Base-by-base conservation (phyloP, 1,140 invertebrate species). In the Paralvinella palmiformis region DNA sequence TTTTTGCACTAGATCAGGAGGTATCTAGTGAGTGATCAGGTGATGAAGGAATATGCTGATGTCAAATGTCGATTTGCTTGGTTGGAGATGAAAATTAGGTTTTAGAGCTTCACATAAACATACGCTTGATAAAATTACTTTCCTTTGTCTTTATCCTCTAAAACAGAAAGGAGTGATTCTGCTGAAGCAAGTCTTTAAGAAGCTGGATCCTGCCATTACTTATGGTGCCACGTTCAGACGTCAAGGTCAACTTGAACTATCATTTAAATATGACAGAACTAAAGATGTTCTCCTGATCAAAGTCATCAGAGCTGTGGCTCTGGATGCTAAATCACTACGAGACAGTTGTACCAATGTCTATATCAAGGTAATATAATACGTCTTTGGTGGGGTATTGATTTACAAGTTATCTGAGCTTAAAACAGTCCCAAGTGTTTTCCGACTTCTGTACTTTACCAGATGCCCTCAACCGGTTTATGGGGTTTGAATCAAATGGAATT, bases 181-280 rank as follows among this genome's bases (percentile, higher is more conserved):
- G 55, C 60, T 78, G 68, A 76, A 78, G 62, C 68, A 72, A 1
- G 60, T 78, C 17, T 78, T 75, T 60, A 78, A 75, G 53, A 71
- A 72, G 29, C 59, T 78, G 31, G 76, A 78, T 45, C 76, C 76
- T 7, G 62, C 69, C 15, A 69, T 77, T 20, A 71, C 71, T 63
- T 72, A 73, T 35, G 31, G 33, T 5, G 63, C 65, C 20, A 64
- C 63, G 13, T 63, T 63, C 22, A 71, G 71, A 22, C 53, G 71
- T 1, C 68, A 64, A 53, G 76, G 76, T 4, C 72, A 77, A 44
- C 62, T 78, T 17, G 71, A 77, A 59, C 65, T 78, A 29, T 76
- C 75, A 13, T 74, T 76, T 58, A 78, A 78, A 59, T 78, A 76
- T 70, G 74, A 76, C 36, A 59, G 61, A 22, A 69, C 69, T 53